These are phyloP conservation scores for Progne subis DNA, from an alignment of 2,113 vertebrate species.

Conservation along the genomic window DNA sequence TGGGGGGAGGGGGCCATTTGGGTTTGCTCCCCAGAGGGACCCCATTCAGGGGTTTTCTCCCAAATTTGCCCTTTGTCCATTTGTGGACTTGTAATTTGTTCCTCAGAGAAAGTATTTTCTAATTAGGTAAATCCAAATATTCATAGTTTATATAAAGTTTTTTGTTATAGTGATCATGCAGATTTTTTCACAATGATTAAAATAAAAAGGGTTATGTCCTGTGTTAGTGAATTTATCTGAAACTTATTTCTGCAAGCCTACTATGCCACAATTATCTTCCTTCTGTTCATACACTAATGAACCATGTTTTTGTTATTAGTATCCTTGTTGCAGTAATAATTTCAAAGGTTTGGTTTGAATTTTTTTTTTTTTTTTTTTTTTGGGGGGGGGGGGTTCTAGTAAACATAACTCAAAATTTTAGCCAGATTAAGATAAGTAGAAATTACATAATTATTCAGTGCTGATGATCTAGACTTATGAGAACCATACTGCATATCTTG, in stretches of 20 bases:
- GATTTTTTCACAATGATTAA: neutral
- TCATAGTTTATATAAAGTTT: neutral
- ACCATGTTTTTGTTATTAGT: neutral
- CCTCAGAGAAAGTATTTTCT: neutral
- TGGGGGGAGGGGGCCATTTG: no score
- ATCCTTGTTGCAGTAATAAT: neutral
- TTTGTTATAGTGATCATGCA: neutral
- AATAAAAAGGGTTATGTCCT: neutral
- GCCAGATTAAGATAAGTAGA: neutral
- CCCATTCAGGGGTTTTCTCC: no score
- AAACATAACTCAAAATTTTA: neutral
- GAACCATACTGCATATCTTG: neutral
- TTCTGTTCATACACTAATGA: neutral
- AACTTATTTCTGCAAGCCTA: neutral
- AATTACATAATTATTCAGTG: neutral
- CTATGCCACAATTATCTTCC: neutral
- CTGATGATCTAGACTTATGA: neutral
- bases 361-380: neutral
- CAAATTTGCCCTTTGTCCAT: no score
- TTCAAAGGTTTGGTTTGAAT: neutral
- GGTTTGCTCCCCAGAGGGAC: no score
- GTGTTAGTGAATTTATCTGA: neutral
- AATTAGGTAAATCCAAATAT: neutral
- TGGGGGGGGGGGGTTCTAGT: neutral
- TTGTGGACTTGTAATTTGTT: neutral